Evolutionary conservation across 2,797 vertebrate species (phyloP).

Genomic region (Sarcoramphus papa): DNA sequence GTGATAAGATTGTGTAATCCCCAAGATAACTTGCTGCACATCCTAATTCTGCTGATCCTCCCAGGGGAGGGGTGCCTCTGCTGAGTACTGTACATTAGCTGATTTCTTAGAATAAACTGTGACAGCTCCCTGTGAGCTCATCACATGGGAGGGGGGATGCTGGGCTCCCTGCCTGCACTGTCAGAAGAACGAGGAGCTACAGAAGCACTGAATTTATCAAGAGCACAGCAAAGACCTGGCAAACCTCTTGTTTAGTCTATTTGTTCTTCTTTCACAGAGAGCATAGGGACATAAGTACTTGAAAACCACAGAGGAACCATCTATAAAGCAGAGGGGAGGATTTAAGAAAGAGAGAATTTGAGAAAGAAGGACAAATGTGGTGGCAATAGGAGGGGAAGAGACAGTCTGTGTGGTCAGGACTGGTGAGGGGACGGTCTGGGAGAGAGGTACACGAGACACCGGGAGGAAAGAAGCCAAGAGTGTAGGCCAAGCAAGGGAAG

Average conservation of each 20-base stretch:
- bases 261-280: background rate
- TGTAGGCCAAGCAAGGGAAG: background rate
- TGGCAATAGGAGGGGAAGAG: background rate
- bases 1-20: slow-evolving; percentile 69
- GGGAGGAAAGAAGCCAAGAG: background rate
- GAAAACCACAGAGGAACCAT: background rate
- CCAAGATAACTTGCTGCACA: slow-evolving; percentile 52
- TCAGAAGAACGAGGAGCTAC: background rate
- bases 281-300: background rate
- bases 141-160: background rate
- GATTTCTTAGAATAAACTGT: slow-evolving; percentile 67
- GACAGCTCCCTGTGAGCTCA: slow-evolving; percentile 54
- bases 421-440: background rate
- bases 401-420: background rate
- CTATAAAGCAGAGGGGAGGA: background rate
- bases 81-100: slow-evolving; percentile 59
- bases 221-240: slow-evolving; percentile 10
- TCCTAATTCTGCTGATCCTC: slow-evolving; percentile 64
- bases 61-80: slow-evolving; percentile 60
- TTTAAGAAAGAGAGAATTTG: background rate
- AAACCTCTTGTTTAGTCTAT: slow-evolving; percentile 4
- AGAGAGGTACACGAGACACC: background rate
- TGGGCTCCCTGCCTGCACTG: slow-evolving; percentile 26
- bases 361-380: background rate
- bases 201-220: slow-evolving; percentile 4